Evolutionary conservation across 2,797 vertebrate genomes (phyloP), one percentile per base, ranked within the genome.

Genomic region (Potorous gilbertii): DNA sequence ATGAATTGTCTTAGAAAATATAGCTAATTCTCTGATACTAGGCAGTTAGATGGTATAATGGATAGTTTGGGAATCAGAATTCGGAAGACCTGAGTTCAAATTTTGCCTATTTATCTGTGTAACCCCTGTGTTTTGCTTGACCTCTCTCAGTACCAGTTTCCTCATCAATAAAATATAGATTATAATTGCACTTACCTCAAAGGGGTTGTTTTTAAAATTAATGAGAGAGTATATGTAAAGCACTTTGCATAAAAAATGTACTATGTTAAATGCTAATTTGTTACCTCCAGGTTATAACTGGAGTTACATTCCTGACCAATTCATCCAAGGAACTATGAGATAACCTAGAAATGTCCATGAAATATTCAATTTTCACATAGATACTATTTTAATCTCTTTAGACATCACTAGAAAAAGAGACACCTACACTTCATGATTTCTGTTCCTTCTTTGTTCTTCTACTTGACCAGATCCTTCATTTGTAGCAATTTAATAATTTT

Each of bases 291-390:
- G 6, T 40, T 46, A 24, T 81, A 46, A 8, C 66, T 40, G n/a
- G 2, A 40, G 29, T 12, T 55, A 57, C 21, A 11, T 92, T 34
- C 56, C 87, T 66, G 90, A 56, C 93, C 4, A 52, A n/a, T 52
- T 96, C 55, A 29, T 92, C 91, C 24, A 95, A 90, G 89, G 92
- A 89, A 89, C 16, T 59, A 54, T 5, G 57, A 18, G 40, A 91
- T 93, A n/a, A 6, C 40, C 93, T 91, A 94, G 54, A 81, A 96
- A 93, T 57, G n/a, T 55, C 54, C 52, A 93, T 31, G 56, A 94
- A n/a, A 92, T 11, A 12, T 55, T 6, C 29, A 54, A 92, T 89
- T 94, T 93, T 29, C 56, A 56, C 56, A 11, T 28, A 90, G 40
- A 29, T 81, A 11, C 34, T 93, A 62, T 34, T n/a, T 16, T 91